These are phyloP conservation scores for Lacanobia wlatinum DNA, from an alignment of 2,888 invertebrate genomes.

Conservation along the genomic window DNA sequence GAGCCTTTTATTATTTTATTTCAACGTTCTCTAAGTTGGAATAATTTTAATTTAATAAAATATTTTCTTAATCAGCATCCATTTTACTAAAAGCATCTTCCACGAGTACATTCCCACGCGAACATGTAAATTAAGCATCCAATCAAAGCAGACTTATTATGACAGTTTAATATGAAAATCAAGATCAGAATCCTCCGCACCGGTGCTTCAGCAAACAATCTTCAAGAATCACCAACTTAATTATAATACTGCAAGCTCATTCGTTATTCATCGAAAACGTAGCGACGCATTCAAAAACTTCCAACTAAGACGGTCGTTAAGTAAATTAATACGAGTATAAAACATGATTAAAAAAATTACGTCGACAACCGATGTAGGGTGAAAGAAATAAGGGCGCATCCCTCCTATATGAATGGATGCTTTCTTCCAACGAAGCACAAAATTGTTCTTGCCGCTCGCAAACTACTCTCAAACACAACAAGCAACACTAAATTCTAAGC, in stretches of 20 bases:
- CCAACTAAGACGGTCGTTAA: constrained; percentile 86
- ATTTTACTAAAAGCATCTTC: constrained; percentile 13
- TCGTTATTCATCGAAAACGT: constrained; percentile 89
- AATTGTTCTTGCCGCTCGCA: constrained; percentile 45
- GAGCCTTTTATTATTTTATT: neutral
- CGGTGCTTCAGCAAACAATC: constrained; percentile 78
- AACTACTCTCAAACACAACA: constrained; percentile 54
- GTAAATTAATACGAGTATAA: constrained; percentile 90
- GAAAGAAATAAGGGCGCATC: constrained; percentile 80
- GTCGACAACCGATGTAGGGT: constrained; percentile 80
- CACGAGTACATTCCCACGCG: neutral
- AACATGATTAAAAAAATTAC: constrained; percentile 91
- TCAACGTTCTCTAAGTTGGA: neutral
- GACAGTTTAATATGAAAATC: constrained; percentile 54
- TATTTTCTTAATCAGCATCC: constrained; percentile 18
- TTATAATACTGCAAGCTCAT: constrained; percentile 76
- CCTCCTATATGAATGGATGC: constrained; percentile 82
- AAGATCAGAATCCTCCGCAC: constrained; percentile 59
- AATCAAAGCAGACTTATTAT: constrained; percentile 47
- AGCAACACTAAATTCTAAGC: constrained; percentile 60
- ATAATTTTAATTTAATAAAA: constrained; percentile 22
- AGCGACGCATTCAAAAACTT: constrained; percentile 81
- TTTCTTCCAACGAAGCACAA: constrained; percentile 77
- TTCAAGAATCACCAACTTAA: constrained; percentile 69
- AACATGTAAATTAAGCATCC: constrained; percentile 43